A percentile compares a stretch with the other conserved stretches of the same genome.
These are phyloP conservation scores for Acanthosepion esculentum DNA, from an alignment of 2,888 invertebrate species.

Conservation along the genomic window DNA sequence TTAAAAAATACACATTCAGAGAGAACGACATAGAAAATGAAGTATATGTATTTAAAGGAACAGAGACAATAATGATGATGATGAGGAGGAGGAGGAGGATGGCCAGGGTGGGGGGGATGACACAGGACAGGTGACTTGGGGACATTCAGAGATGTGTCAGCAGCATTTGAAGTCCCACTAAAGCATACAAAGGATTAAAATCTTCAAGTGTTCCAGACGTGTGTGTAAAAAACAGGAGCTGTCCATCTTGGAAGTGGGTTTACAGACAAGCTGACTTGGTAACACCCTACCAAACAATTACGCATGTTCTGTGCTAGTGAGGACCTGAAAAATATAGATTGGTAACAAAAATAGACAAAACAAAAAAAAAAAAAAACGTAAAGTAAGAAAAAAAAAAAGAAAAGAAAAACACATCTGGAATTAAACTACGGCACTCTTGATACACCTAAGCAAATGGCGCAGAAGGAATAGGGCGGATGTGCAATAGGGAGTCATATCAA, in stretches of 20 bases:
- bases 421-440: neutral
- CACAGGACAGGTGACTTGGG: neutral
- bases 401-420: neutral
- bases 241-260: neutral
- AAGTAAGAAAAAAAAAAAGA: neutral
- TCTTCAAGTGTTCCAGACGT: neutral
- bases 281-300: slow-evolving; percentile 40
- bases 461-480: neutral
- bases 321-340: slow-evolving; percentile 42
- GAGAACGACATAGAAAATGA: neutral
- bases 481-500: neutral
- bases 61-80: neutral
- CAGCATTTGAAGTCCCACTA: neutral
- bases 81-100: too few relatives aligned
- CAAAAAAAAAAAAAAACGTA: neutral
- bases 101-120: neutral
- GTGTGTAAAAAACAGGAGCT: neutral
- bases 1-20: neutral
- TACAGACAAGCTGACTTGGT: neutral
- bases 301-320: slow-evolving; percentile 35
- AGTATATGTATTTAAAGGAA: neutral
- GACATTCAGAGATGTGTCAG: neutral
- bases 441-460: neutral
- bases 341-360: slow-evolving; percentile 44
- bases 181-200: neutral